These are phyloP conservation scores for Porites australiensis DNA, from an alignment of 64 coral and sea anemone species.

Conservation along the genomic window DNA sequence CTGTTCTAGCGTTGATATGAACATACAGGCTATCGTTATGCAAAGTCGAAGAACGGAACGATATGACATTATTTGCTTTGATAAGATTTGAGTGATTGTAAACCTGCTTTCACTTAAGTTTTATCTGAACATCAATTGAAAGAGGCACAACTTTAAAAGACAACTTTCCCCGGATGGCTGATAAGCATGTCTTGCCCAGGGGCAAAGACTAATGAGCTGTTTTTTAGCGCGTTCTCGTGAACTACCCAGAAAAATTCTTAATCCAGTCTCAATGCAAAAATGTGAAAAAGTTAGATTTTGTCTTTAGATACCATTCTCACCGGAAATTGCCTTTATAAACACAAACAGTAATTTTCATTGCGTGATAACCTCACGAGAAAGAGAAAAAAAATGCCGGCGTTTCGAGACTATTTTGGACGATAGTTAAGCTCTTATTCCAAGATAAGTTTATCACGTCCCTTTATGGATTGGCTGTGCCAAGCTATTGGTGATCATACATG, in stretches of 20 bases:
- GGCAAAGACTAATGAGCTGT: not conserved
- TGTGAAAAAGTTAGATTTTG: not conserved
- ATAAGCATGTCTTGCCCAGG: no score
- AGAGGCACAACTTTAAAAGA: not conserved
- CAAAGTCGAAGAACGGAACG: not conserved
- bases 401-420: not conserved
- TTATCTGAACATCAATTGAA: slow-evolving; percentile 16
- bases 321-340: slow-evolving; percentile 21
- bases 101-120: slow-evolving; percentile 20
- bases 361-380: not conserved
- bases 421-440: no score
- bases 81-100: slow-evolving; percentile 25
- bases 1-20: not conserved
- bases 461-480: not conserved
- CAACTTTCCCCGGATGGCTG: no score
- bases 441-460: not conserved
- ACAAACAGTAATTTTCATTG: not conserved
- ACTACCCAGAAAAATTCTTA: no score
- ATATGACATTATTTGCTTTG: slow-evolving; percentile 4
- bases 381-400: not conserved
- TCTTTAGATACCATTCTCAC: not conserved
- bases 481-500: no score
- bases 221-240: not conserved
- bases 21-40: not conserved
- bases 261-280: not conserved